phyloP scores from a whole-genome alignment of 2,113 vertebrate species.

The Zosterops borbonicus region DNA sequence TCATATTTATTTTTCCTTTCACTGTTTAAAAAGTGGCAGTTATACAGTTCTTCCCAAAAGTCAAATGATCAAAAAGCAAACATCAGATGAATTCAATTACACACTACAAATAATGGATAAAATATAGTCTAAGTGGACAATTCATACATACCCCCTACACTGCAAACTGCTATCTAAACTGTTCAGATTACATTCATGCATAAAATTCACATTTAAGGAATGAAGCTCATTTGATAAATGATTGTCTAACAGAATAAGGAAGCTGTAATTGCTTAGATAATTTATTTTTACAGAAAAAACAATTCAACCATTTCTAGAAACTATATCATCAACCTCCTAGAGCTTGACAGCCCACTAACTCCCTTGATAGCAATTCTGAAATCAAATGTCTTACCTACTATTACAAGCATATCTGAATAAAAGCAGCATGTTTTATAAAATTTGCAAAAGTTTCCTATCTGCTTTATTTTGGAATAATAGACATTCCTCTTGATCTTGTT shows the following conservation, averaged over 20 bases:
- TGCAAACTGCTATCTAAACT: neutral
- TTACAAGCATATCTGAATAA: neutral
- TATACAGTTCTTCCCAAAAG: neutral
- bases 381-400: neutral
- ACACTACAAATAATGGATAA: neutral
- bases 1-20: neutral
- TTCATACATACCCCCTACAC: neutral
- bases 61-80: neutral
- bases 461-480: neutral
- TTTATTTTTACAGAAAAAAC: conserved; percentile 50
- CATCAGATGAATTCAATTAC: neutral
- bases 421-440: neutral
- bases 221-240: conserved; percentile 26
- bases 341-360: conserved; percentile 1
- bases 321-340: conserved; percentile 35
- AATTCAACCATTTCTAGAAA: conserved; percentile 38
- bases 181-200: conserved; percentile 17
- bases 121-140: neutral
- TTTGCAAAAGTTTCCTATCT: neutral
- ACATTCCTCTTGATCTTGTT: neutral
- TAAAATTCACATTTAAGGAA: conserved; percentile 23
- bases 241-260: conserved; percentile 43
- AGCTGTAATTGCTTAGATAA: conserved; percentile 47
- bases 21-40: neutral
- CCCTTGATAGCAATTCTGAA: conserved; percentile 21